Conservation (phyloP, 53 echinoderm and acorn worm genomes). For the Apostichopus leukothele region DNA sequence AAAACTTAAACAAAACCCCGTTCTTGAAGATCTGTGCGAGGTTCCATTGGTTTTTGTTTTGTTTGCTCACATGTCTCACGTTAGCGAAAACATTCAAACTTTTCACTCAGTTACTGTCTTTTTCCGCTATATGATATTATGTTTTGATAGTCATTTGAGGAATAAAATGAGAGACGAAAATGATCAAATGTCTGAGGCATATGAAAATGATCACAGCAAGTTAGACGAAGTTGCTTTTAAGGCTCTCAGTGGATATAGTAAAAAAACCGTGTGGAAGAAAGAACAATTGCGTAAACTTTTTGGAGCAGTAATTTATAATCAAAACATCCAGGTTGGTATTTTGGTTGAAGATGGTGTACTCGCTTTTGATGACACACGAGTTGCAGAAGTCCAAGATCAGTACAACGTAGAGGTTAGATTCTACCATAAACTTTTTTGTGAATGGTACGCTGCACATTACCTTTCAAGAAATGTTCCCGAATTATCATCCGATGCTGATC, state of each 20-base stretch:
- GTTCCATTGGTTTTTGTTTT: slow-evolving; percentile 14
- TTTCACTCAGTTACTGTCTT: neutral
- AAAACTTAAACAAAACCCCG: slow-evolving; percentile 13
- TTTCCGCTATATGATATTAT: slow-evolving; percentile 3
- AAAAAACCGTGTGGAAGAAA: neutral
- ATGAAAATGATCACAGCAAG: neutral
- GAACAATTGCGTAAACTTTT: neutral
- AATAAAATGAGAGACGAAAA: neutral
- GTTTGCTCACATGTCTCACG: slow-evolving; percentile 15
- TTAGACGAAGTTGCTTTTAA: neutral
- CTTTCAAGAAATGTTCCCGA: neutral
- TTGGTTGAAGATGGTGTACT: neutral
- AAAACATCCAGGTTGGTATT: neutral
- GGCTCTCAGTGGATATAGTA: neutral
- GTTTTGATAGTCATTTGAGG: slow-evolving; percentile 1
- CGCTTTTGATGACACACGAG: neutral
- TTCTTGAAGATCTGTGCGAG: slow-evolving; percentile 16
- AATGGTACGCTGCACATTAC: neutral
- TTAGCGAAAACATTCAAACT: neutral
- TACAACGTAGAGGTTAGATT: neutral
- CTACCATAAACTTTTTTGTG: neutral
- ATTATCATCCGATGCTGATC: neutral
- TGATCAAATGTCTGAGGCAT: neutral
- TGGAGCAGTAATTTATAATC: neutral
- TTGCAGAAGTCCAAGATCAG: neutral